Conservation (phyloP, 2,113 vertebrate genomes). For the Thunnus thynnus region DNA sequence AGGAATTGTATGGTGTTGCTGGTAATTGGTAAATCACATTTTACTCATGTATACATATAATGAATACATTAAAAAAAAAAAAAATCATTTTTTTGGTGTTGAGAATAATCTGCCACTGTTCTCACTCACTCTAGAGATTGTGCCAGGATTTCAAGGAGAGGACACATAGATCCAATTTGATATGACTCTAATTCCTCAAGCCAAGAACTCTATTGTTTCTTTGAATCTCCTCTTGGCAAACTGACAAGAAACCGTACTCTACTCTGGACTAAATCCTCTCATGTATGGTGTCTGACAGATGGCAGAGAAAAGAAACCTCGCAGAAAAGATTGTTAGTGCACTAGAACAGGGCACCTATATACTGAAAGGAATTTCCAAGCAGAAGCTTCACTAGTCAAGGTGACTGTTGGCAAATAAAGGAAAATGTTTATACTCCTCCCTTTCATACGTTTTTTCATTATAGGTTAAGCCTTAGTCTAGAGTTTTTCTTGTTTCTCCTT, state of each 20-base stretch:
- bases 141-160: constrained; percentile 49
- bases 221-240: constrained; percentile 54
- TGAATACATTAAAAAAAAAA: neutral
- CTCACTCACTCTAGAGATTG: constrained; percentile 50
- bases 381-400: neutral
- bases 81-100: constrained; percentile 19
- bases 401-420: neutral
- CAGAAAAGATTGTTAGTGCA: constrained; percentile 22
- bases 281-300: constrained; percentile 57
- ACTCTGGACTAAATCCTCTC: constrained; percentile 61
- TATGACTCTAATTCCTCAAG: constrained; percentile 61
- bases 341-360: constrained; percentile 22
- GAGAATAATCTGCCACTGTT: constrained; percentile 40
- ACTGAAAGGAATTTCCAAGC: constrained; percentile 18
- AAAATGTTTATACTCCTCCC: neutral
- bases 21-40: constrained; percentile 47
- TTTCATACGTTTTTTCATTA: neutral
- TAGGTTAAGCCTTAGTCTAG: neutral
- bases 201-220: constrained; percentile 63
- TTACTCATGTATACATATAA: constrained; percentile 27
- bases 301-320: constrained; percentile 40
- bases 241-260: constrained; percentile 54
- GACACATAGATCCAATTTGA: constrained; percentile 68
- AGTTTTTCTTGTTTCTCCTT: constrained; percentile 15
- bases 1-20: constrained; percentile 51